These are phyloP conservation scores for Caprella mutica DNA, from an alignment of 2,888 invertebrate genomes.

Conservation along the genomic window DNA sequence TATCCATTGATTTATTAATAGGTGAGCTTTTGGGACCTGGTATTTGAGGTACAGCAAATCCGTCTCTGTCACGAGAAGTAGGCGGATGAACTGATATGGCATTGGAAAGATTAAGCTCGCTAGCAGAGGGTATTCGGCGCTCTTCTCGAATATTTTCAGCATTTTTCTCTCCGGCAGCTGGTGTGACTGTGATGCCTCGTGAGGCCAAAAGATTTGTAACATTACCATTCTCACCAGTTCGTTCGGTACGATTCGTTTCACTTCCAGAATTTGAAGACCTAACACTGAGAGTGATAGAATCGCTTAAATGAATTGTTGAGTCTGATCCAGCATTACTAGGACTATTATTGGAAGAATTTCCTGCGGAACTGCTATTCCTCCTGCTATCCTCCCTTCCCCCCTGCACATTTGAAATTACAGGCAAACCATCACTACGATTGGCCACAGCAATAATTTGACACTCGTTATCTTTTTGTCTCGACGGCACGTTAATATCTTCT, in stretches of 20 bases:
- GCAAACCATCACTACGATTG: conserved; percentile 55
- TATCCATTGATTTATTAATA: conserved; percentile 40
- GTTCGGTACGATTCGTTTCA: conserved; percentile 17
- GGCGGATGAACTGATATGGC: conserved; percentile 34
- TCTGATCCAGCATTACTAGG: conserved; percentile 38
- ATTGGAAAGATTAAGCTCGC: conserved; percentile 31
- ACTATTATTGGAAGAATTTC: conserved; percentile 34
- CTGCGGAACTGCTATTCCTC: conserved; percentile 24
- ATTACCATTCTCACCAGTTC: conserved; percentile 51
- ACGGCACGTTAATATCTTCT: conserved; percentile 54
- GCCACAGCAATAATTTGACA: conserved; percentile 64
- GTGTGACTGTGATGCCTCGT: conserved; percentile 63
- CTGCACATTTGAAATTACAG: conserved; percentile 62
- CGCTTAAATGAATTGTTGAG: conserved; percentile 55
- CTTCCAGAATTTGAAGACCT: conserved; percentile 15
- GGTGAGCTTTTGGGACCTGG: conserved; percentile 36
- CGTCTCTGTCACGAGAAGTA: conserved; percentile 31
- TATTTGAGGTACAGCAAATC: conserved; percentile 35
- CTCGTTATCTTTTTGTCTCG: conserved; percentile 60
- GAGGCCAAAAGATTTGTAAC: conserved; percentile 66
- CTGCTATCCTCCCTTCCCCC: conserved; percentile 40
- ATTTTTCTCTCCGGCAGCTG: conserved; percentile 41
- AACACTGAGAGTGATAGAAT: conserved; percentile 56
- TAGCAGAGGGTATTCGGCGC: conserved; percentile 26
- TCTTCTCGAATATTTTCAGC: conserved; percentile 23